Evolutionary conservation across 1,140 invertebrate species (phyloP), one percentile per base, ranked within the genome.

Genomic region (Monomorium pharaonis): DNA sequence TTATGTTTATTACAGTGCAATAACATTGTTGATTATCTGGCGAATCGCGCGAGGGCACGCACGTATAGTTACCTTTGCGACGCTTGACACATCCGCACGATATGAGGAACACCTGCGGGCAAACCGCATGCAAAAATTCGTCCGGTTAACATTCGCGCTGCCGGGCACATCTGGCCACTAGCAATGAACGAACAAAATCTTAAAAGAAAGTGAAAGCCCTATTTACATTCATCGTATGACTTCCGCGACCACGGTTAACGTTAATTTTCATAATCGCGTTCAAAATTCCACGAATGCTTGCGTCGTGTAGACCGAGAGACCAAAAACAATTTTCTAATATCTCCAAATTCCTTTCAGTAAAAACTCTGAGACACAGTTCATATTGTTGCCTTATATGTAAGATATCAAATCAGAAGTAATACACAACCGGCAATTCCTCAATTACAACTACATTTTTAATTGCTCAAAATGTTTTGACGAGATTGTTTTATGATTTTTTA

Each of bases 21-120:
- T 62, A 51, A 67, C 27, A 75, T 75, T 60, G 49, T 67, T 21
- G 18, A 27, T 44, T 84, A 70, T 81, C 70, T 49, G 70, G 62
- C 54, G n/a, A 67, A 84, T 74, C 30, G 69, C 49, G 7, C 44
- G 47, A 69, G 33, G 24, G 63, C 63, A 70, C 77, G 37, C 58
- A 56, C 42, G 24, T 80, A 42, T 42, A 74, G 58, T 42, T 63
- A 37, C 24, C 42, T 54, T 14, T 30, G 69, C 51, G 33, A 44
- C 30, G 65, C 51, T 85, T 72, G 86, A 74, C 87, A 77, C 58
- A 63, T 72, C 85, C 88, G 42, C 56, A 44, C 60, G 74, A 60
- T 51, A 74, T 21, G 51, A 60, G 51, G 74, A 85, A 51, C 87
- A 86, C 88, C 84, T 63, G 54, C 60, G 44, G 87, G 60, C 76